Percentiles rank a stretch among this genome's conserved stretches.
phyloP scores from a whole-genome alignment of 2,888 invertebrate species.

The Aleiodes testaceus region DNA sequence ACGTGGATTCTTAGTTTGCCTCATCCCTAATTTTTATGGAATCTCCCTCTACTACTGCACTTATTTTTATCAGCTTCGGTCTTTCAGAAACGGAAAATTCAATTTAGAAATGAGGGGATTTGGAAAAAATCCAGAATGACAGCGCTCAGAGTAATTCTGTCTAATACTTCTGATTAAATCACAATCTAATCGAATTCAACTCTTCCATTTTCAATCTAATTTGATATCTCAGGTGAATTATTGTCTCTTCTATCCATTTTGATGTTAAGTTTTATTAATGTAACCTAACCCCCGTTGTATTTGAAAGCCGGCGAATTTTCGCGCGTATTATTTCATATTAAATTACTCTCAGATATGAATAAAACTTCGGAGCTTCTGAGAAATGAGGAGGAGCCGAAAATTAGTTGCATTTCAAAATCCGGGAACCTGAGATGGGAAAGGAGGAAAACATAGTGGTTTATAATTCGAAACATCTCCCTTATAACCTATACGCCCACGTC shows the following conservation, averaged over 20 bases:
- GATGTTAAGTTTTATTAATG: not conserved
- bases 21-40: slow-evolving; percentile 1
- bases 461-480: slow-evolving; percentile 2
- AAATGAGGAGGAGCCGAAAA: no score
- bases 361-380: no score
- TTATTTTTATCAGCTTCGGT: not conserved
- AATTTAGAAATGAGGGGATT: slow-evolving; percentile 8
- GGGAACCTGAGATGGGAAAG: not conserved
- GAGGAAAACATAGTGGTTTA: not conserved
- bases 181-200: not conserved
- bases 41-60: not conserved
- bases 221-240: no score
- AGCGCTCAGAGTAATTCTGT: not conserved
- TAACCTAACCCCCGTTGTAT: slow-evolving; percentile 25
- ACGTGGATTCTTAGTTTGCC: not conserved
- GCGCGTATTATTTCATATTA: slow-evolving; percentile 11
- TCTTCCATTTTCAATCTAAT: no score
- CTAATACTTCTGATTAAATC: not conserved
- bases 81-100: slow-evolving; percentile 5
- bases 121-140: slow-evolving; percentile 25
- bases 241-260: no score
- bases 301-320: slow-evolving; percentile 30
- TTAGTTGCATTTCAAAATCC: not conserved
- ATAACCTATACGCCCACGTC: slow-evolving; percentile 50
- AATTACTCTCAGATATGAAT: slow-evolving; percentile 7